A percentile compares a stretch with the other conserved stretches of the same genome.
These are phyloP conservation scores for Serripes groenlandicus DNA, from an alignment of 2,888 invertebrate species.

Conservation along the genomic window DNA sequence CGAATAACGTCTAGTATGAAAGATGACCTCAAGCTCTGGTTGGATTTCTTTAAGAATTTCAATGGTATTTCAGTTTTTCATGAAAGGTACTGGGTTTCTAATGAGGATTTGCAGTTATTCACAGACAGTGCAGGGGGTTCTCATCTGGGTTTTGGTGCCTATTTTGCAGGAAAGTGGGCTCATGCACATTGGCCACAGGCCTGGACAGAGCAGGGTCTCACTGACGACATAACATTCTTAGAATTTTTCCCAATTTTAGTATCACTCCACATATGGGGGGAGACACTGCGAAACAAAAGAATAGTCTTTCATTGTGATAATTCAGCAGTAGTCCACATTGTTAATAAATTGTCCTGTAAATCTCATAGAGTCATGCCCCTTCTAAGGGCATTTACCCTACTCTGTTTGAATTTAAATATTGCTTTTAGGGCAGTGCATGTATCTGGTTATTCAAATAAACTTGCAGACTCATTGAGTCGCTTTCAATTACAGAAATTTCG, in stretches of 20 bases:
- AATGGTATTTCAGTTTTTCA: constrained; percentile 39
- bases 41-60: constrained; percentile 27
- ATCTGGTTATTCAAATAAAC: constrained; percentile 19
- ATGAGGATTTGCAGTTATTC: too few relatives aligned
- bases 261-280: constrained; percentile 30
- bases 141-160: too few relatives aligned
- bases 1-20: constrained; percentile 27
- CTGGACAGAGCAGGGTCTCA: constrained; percentile 21
- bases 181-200: constrained; percentile 25
- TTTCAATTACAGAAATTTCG: too few relatives aligned
- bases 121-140: too few relatives aligned
- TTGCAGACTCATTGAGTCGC: too few relatives aligned
- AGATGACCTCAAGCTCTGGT: constrained; percentile 43
- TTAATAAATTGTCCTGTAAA: constrained; percentile 33
- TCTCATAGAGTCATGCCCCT: constrained; percentile 35
- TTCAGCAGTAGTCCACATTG: constrained; percentile 33
- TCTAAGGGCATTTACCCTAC: constrained; percentile 26
- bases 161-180: too few relatives aligned
- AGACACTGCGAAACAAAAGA: constrained; percentile 20
- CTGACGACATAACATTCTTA: constrained; percentile 25
- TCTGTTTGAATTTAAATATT: constrained; percentile 31
- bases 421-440: constrained; percentile 35
- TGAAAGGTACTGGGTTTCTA: constrained; percentile 41
- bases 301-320: constrained; percentile 40
- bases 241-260: constrained; percentile 36